Evolutionary conservation across 2,888 invertebrate genomes (phyloP).

Genomic region (Megamerina dolium): DNA sequence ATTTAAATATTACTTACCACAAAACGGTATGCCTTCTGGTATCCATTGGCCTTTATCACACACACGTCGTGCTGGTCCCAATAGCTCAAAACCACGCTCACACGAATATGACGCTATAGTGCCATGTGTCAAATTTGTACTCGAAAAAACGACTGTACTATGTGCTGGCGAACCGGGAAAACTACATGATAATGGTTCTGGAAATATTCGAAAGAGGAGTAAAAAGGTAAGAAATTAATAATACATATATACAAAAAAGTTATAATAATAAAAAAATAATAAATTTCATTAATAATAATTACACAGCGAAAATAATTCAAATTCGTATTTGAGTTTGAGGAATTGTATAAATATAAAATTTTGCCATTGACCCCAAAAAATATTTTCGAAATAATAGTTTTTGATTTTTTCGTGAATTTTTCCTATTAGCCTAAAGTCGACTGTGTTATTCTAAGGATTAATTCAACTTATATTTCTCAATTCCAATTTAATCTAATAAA

Average conservation of each 20-base stretch:
- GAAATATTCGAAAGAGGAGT: conserved; percentile 13
- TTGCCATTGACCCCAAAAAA: no score
- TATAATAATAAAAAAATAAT: no score
- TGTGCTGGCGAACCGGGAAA: conserved; percentile 91
- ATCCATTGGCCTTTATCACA: conserved; percentile 77
- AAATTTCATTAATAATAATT: no score
- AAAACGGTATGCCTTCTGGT: conserved; percentile 89
- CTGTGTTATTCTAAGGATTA: no score
- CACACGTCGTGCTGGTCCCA: conserved; percentile 76
- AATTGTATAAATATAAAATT: no score
- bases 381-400: no score
- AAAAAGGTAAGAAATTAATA: conserved; percentile 1
- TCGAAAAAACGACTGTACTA: conserved; percentile 71
- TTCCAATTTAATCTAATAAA: no score
- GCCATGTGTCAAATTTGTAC: conserved; percentile 51
- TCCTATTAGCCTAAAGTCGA: no score
- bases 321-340: no score
- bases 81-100: conserved; percentile 82
- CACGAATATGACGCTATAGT: conserved; percentile 78
- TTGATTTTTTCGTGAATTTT: no score
- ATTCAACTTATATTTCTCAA: no score
- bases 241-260: conserved; percentile 1
- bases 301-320: no score
- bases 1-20: conserved; percentile 66
- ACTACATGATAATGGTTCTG: conserved; percentile 57